These are phyloP conservation scores for Napeogenes sylphis DNA, from an alignment of 2,888 invertebrate genomes.

Conservation along the genomic window DNA sequence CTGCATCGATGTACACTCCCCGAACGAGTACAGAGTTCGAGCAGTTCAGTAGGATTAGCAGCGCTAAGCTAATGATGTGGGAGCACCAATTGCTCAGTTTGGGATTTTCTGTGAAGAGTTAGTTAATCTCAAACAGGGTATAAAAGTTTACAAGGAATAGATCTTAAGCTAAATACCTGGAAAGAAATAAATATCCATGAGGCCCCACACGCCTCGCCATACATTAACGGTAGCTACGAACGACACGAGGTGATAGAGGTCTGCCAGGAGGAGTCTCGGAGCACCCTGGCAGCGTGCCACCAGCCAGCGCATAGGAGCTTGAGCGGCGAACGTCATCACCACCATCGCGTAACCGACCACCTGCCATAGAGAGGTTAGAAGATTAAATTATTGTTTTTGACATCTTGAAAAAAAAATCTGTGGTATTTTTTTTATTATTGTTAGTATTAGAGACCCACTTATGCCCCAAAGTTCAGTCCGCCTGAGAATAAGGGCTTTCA, in stretches of 20 bases:
- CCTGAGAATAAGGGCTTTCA: no score
- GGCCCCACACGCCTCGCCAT: slow-evolving; percentile 92
- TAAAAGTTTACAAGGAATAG: background rate
- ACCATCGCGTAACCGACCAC: slow-evolving; percentile 86
- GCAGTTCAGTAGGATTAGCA: slow-evolving; percentile 88
- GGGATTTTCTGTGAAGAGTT: slow-evolving; percentile 76
- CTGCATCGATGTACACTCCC: slow-evolving; percentile 92
- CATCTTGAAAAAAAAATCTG: no score
- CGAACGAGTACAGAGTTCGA: slow-evolving; percentile 91
- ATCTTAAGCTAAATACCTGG: slow-evolving; percentile 76
- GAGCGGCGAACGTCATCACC: slow-evolving; percentile 83
- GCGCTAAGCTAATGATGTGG: slow-evolving; percentile 83
- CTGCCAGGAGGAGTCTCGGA: slow-evolving; percentile 83
- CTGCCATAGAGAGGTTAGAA: slow-evolving; percentile 55
- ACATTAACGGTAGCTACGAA: slow-evolving; percentile 91
- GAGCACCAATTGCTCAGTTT: slow-evolving; percentile 89
- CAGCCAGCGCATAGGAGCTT: slow-evolving; percentile 84
- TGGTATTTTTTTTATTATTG: no score
- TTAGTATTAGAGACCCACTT: no score
- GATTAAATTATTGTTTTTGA: background rate
- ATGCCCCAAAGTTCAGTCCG: no score
- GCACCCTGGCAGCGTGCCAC: slow-evolving; percentile 83
- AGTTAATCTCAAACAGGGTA: background rate
- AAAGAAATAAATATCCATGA: slow-evolving; percentile 86
- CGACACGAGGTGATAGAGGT: slow-evolving; percentile 85